Evolutionary conservation across 2,888 invertebrate genomes (phyloP).

Genomic region (Nephrocerus scutellatus): DNA sequence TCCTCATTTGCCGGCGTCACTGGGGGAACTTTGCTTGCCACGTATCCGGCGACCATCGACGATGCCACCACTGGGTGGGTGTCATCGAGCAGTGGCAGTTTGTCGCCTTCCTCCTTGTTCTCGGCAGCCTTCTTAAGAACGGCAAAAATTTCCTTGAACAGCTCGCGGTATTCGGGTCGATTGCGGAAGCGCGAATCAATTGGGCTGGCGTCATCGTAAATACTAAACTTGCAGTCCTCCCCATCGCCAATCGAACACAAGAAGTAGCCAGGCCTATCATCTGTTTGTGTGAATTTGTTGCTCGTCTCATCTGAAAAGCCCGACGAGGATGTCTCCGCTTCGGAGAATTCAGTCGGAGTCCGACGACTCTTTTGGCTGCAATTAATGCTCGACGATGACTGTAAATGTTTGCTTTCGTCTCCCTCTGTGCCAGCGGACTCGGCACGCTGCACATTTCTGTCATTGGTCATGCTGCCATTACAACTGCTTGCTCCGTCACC

Average conservation of each 20-base stretch:
- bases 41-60: constrained; percentile 27
- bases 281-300: constrained; percentile 77
- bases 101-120: constrained; percentile 73
- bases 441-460: constrained; percentile 12
- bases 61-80: constrained; percentile 43
- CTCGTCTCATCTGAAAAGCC: constrained; percentile 79
- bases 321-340: constrained; percentile 78
- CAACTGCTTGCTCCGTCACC: constrained; percentile 16
- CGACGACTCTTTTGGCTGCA: constrained; percentile 51
- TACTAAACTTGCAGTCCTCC: constrained; percentile 78
- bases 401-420: constrained; percentile 5
- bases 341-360: constrained; percentile 76
- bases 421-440: constrained; percentile 1
- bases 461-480: constrained; percentile 23
- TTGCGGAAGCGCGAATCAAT: constrained; percentile 76
- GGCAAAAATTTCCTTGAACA: constrained; percentile 78
- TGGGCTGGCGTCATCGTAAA: constrained; percentile 72
- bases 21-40: constrained; percentile 55
- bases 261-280: constrained; percentile 71
- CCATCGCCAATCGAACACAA: constrained; percentile 79
- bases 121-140: constrained; percentile 77
- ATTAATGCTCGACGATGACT: too few relatives aligned
- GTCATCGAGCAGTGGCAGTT: constrained; percentile 64
- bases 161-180: constrained; percentile 70
- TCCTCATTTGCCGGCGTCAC: constrained; percentile 63